Evolutionary conservation across 2,797 vertebrate genomes (phyloP).

Genomic region (Discoglossus pictus): DNA sequence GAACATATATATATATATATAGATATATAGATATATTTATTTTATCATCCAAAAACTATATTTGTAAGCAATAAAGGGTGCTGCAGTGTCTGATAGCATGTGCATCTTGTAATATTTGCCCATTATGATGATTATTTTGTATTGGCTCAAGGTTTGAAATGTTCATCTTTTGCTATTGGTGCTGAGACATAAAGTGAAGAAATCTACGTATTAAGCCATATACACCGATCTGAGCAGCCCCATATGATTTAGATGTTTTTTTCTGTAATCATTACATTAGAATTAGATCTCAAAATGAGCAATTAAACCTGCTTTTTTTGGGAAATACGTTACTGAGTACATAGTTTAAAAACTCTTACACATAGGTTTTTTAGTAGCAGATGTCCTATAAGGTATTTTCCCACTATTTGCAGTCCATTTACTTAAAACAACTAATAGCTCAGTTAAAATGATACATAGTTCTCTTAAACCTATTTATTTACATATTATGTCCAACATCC

Average conservation of each 20-base stretch:
- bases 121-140: conserved; percentile 22
- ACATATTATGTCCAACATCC: too few species aligned
- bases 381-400: too few species aligned
- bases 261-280: too few species aligned
- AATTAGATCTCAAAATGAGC: too few species aligned
- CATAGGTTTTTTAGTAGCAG: too few species aligned
- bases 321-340: too few species aligned
- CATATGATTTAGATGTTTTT: conserved; percentile 18
- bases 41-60: conserved; percentile 48
- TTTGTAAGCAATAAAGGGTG: conserved; percentile 51
- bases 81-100: conserved; percentile 22
- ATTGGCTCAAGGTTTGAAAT: background rate
- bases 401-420: too few species aligned
- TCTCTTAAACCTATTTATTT: too few species aligned
- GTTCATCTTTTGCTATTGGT: conserved; percentile 9
- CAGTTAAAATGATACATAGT: too few species aligned
- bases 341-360: too few species aligned
- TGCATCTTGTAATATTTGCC: conserved; percentile 18
- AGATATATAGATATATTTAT: conserved; percentile 51
- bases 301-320: too few species aligned
- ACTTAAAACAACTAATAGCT: too few species aligned
- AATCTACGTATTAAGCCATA: conserved; percentile 1
- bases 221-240: conserved; percentile 9
- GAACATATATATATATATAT: conserved; percentile 42
- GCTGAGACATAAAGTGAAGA: conserved; percentile 13